A percentile compares a stretch with the other conserved stretches of the same genome.
Conservation (phyloP, 2,797 vertebrate genomes). For the Chloroceryle amazona region DNA sequence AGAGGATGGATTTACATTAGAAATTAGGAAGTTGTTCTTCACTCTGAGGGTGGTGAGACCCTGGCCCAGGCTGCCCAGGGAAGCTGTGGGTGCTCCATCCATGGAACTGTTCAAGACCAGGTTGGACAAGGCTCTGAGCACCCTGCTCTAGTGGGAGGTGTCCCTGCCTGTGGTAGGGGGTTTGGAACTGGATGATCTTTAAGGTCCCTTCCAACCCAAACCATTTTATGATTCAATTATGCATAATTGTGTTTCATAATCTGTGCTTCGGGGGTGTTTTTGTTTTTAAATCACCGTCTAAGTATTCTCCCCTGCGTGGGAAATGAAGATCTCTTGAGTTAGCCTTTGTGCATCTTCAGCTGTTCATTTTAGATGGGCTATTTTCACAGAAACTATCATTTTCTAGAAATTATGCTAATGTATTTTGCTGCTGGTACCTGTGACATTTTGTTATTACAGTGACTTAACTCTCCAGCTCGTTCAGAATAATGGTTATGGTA, state of each 20-base stretch:
- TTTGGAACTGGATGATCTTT: neutral
- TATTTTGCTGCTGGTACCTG: neutral
- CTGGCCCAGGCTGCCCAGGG: too few species aligned
- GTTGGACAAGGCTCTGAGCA: neutral
- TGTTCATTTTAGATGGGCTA: neutral
- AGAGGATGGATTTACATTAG: too few species aligned
- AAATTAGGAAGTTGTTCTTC: too few species aligned
- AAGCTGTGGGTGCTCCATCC: too few species aligned
- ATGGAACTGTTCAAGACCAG: neutral
- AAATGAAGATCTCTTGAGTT: neutral
- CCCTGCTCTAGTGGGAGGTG: neutral
- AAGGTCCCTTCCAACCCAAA: neutral
- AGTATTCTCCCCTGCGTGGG: neutral
- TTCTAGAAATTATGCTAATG: neutral
- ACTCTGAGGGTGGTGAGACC: too few species aligned
- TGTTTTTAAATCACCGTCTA: neutral
- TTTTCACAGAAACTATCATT: neutral
- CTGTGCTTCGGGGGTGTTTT: neutral
- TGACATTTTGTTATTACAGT: neutral
- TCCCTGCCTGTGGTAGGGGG: neutral
- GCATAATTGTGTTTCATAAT: neutral
- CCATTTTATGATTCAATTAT: neutral
- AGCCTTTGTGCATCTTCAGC: neutral
- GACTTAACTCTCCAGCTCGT: neutral
- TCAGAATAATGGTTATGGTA: neutral